These are phyloP conservation scores for Macrobrachium rosenbergii DNA, from an alignment of 1,140 invertebrate species.

Conservation along the genomic window DNA sequence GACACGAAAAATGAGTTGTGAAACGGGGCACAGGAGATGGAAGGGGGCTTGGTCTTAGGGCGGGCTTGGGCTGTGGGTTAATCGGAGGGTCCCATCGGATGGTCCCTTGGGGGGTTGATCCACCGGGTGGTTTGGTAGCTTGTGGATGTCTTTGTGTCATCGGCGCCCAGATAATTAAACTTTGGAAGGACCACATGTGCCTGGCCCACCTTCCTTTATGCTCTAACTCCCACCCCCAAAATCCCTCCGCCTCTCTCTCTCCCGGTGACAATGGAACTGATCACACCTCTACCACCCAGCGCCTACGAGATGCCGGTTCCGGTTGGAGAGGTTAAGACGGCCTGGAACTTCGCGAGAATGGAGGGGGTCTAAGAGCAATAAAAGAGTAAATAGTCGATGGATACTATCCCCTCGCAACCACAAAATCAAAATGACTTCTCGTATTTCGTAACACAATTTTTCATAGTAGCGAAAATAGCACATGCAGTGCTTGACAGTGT, in stretches of 20 bases:
- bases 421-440: too few species aligned
- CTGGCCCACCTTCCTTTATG: background rate
- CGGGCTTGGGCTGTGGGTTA: background rate
- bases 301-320: background rate
- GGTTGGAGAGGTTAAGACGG: background rate
- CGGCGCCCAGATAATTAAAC: slow-evolving; percentile 48
- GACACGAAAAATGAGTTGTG: background rate
- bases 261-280: slow-evolving; percentile 37
- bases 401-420: too few species aligned
- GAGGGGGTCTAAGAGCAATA: background rate
- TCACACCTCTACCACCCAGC: slow-evolving; percentile 25
- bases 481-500: too few species aligned
- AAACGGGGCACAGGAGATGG: background rate
- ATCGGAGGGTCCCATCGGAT: too few species aligned
- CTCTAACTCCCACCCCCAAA: slow-evolving; percentile 15
- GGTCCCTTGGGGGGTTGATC: too few species aligned
- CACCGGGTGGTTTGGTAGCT: too few species aligned
- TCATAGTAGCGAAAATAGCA: too few species aligned
- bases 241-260: slow-evolving; percentile 22
- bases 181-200: slow-evolving; percentile 34
- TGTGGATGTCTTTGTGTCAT: slow-evolving; percentile 30
- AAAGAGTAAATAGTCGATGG: background rate
- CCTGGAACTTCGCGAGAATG: background rate
- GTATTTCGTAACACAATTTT: too few species aligned
- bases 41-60: background rate